Evolutionary conservation across 2,113 vertebrate genomes (phyloP).

Genomic region (Chauna torquata): DNA sequence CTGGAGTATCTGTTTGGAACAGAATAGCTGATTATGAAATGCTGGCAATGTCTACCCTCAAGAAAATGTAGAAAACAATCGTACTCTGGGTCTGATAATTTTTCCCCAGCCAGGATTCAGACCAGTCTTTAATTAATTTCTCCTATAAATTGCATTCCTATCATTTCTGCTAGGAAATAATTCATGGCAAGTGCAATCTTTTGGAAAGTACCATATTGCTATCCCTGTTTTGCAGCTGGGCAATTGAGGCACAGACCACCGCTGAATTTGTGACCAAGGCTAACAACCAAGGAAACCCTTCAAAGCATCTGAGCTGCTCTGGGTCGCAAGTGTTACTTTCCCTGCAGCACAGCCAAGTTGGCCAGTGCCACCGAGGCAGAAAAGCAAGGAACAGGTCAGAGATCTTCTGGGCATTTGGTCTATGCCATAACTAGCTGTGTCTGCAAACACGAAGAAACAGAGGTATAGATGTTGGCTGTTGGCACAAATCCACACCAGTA

Average conservation of each 20-base stretch:
- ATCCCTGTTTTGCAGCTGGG: not conserved
- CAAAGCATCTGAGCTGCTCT: not conserved
- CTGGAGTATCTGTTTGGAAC: constrained; percentile 33
- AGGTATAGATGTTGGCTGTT: not conserved
- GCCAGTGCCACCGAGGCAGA: not conserved
- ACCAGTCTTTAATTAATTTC: constrained; percentile 48
- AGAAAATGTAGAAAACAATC: constrained; percentile 43
- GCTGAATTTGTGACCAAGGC: not conserved
- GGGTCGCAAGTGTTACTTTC: not conserved
- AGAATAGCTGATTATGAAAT: constrained; percentile 39
- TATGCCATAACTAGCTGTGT: not conserved
- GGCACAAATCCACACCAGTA: not conserved
- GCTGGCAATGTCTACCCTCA: constrained; percentile 29
- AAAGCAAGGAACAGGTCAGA: not conserved
- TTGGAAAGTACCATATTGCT: constrained; percentile 11
- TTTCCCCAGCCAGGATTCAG: constrained; percentile 9
- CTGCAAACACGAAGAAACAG: not conserved
- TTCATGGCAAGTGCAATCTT: not conserved
- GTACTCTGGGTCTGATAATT: constrained; percentile 15
- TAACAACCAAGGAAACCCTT: not conserved
- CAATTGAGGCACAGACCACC: not conserved
- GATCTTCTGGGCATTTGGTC: not conserved
- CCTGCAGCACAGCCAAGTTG: not conserved
- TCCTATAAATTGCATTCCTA: constrained; percentile 27
- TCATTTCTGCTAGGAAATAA: constrained; percentile 35